Percentiles rank a stretch among this genome's conserved stretches.
phyloP scores from a whole-genome alignment of 53 echinoderm and acorn worm species.

The Patiria pectinifera region DNA sequence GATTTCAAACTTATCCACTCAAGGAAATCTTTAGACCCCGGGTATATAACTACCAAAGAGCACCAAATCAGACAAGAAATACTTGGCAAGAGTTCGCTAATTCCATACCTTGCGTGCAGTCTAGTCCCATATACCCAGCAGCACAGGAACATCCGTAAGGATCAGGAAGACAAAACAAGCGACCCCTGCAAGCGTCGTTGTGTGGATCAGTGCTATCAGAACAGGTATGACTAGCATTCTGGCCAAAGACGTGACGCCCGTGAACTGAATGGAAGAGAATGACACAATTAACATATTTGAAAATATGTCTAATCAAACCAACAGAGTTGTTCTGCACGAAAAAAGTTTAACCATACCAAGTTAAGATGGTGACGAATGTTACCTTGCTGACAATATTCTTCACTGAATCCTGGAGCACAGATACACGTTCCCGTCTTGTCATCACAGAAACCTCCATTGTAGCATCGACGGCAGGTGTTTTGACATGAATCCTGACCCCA shows the following conservation, averaged over 20 bases:
- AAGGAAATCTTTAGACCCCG: too few species aligned
- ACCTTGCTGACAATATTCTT: conserved; percentile 69
- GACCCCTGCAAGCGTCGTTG: conserved; percentile 68
- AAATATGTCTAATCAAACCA: background rate
- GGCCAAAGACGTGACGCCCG: background rate
- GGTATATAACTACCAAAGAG: too few species aligned
- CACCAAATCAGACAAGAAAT: too few species aligned
- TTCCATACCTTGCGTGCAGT: conserved; percentile 65
- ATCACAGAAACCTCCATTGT: background rate
- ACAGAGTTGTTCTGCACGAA: background rate
- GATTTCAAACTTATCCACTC: too few species aligned
- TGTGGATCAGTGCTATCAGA: conserved; percentile 16
- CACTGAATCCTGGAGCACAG: conserved; percentile 81
- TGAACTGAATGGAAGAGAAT: background rate
- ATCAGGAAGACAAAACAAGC: background rate
- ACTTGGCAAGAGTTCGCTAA: too few species aligned
- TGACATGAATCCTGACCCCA: conserved; percentile 64
- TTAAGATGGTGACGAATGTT: background rate
- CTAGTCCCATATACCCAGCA: conserved; percentile 42
- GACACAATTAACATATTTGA: background rate
- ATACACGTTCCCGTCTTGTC: conserved; percentile 30
- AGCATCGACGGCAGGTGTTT: background rate
- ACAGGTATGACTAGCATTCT: background rate
- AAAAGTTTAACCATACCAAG: background rate
- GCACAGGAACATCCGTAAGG: background rate